These are phyloP conservation scores for Hoplostethus mediterraneus DNA, from an alignment of 2,797 vertebrate genomes.

Conservation along the genomic window DNA sequence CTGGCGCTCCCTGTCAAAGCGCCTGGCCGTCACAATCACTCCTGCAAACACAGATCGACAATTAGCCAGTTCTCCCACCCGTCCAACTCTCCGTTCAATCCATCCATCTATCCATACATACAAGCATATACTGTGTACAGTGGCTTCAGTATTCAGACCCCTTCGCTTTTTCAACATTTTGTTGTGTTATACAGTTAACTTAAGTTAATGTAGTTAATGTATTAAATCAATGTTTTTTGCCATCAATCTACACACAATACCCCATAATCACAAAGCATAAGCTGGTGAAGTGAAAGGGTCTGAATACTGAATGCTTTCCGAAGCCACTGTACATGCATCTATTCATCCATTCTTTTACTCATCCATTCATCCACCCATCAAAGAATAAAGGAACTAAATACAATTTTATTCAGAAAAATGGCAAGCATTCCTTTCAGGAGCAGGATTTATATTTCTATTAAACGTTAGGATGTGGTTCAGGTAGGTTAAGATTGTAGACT, in stretches of 20 bases:
- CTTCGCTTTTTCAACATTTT: too few relatives aligned
- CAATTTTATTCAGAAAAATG: constrained; percentile 16
- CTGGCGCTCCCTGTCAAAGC: constrained; percentile 92
- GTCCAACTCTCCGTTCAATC: not conserved
- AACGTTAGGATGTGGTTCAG: constrained; percentile 29
- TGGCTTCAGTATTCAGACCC: too few relatives aligned
- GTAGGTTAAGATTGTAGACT: too few relatives aligned
- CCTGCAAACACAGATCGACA: constrained; percentile 78
- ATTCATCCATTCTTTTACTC: constrained; percentile 27
- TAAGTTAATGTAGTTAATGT: too few relatives aligned
- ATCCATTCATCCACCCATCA: not conserved
- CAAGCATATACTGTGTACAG: not conserved
- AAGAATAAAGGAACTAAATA: constrained; percentile 30
- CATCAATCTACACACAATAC: too few relatives aligned
- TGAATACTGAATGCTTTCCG: too few relatives aligned
- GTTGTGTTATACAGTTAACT: too few relatives aligned
- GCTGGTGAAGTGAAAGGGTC: too few relatives aligned
- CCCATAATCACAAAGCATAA: too few relatives aligned
- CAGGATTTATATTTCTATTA: constrained; percentile 41
- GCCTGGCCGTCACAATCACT: constrained; percentile 86
- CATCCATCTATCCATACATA: constrained; percentile 7
- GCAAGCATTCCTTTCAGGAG: constrained; percentile 44
- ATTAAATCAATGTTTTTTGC: too few relatives aligned
- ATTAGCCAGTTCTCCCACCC: constrained; percentile 29
- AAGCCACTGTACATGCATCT: not conserved